phyloP scores from a whole-genome alignment of 2,888 invertebrate species.

The Hoplodrina ambigua region DNA sequence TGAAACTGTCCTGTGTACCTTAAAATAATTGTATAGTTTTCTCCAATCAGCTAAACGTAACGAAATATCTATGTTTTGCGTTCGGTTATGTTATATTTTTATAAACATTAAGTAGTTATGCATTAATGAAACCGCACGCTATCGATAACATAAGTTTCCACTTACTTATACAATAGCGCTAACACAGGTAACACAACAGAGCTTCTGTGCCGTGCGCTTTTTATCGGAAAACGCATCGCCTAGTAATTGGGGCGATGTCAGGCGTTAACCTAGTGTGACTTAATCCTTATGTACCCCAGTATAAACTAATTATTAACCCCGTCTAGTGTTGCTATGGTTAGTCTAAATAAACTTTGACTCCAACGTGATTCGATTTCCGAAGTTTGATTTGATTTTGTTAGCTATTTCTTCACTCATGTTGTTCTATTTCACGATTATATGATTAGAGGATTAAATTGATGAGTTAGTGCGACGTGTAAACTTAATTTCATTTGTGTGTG shows the following conservation, averaged over 20 bases:
- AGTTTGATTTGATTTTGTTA: constrained; percentile 62
- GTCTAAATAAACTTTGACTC: constrained; percentile 50
- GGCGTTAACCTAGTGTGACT: constrained; percentile 13
- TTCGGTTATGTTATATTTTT: background rate
- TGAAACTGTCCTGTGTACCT: background rate
- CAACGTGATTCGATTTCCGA: constrained; percentile 54
- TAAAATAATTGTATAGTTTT: background rate
- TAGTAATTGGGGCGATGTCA: constrained; percentile 37
- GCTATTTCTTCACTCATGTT: too few relatives aligned
- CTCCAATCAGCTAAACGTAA: background rate
- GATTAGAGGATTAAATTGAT: constrained; percentile 28
- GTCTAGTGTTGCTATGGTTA: constrained; percentile 37
- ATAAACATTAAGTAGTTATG: background rate
- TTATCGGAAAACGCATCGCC: constrained; percentile 29
- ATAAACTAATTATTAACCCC: constrained; percentile 42
- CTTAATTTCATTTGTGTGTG: constrained; percentile 11
- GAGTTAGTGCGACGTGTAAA: constrained; percentile 22
- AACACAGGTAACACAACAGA: constrained; percentile 1
- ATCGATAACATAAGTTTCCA: background rate
- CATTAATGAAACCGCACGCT: constrained; percentile 3
- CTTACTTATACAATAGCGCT: background rate
- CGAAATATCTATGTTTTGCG: background rate
- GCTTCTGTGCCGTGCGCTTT: constrained; percentile 18
- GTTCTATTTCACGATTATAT: constrained; percentile 42
- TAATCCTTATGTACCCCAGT: constrained; percentile 31